Evolutionary conservation across 2,888 invertebrate species (phyloP).

Genomic region (Isoperla grammatica): DNA sequence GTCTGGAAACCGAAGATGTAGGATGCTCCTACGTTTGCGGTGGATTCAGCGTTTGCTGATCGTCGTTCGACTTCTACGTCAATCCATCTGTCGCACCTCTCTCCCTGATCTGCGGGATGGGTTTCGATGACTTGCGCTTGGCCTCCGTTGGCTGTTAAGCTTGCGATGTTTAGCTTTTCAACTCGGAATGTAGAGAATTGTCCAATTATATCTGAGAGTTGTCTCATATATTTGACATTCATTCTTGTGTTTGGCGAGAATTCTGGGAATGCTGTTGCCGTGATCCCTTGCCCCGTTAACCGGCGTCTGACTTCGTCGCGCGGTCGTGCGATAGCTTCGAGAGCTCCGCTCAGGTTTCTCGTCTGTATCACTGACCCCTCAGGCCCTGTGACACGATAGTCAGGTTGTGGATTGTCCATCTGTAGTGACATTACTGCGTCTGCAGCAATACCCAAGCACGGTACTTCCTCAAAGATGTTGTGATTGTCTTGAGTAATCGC

Average conservation of each 20-base stretch:
- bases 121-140: neutral
- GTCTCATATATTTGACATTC: neutral
- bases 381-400: neutral
- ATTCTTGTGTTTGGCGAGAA: slow-evolving; percentile 8
- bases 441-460: slow-evolving; percentile 12
- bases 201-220: no score
- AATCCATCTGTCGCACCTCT: neutral
- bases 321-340: neutral
- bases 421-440: slow-evolving; percentile 13
- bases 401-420: neutral
- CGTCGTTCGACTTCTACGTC: neutral
- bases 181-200: neutral
- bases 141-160: neutral
- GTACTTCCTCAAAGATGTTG: slow-evolving; percentile 16
- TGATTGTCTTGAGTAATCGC: neutral
- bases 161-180: slow-evolving; percentile 2
- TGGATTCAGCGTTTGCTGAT: neutral
- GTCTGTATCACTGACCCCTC: neutral
- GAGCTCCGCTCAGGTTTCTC: slow-evolving; percentile 1
- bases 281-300: slow-evolving; percentile 1
- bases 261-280: neutral
- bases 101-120: neutral
- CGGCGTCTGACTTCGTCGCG: slow-evolving; percentile 1
- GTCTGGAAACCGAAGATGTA: slow-evolving; percentile 9
- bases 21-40: neutral